phyloP scores from a whole-genome alignment of 2,888 invertebrate genomes.

The Thereva unica region DNA sequence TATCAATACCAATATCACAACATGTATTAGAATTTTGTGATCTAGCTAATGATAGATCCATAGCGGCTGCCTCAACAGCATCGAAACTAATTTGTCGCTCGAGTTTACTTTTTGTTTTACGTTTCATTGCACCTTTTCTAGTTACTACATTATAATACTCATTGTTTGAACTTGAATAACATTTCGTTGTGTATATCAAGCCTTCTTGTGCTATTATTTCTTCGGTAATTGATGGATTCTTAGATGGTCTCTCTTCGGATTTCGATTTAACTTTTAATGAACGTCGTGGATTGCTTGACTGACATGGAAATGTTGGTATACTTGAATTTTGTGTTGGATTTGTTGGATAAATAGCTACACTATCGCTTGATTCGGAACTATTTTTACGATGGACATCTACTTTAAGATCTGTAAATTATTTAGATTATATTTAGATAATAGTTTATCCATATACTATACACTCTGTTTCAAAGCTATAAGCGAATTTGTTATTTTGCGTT shows the following conservation, averaged over 20 bases:
- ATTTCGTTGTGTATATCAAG: slow-evolving; percentile 45
- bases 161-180: slow-evolving; percentile 9
- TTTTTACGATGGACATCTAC: slow-evolving; percentile 92
- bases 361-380: slow-evolving; percentile 85
- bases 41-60: slow-evolving; percentile 46
- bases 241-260: slow-evolving; percentile 38
- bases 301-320: slow-evolving; percentile 52
- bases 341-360: slow-evolving; percentile 63
- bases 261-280: slow-evolving; percentile 38
- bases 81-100: slow-evolving; percentile 55
- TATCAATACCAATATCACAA: slow-evolving; percentile 23
- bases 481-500: no score
- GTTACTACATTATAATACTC: slow-evolving; percentile 9
- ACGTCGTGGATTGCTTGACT: slow-evolving; percentile 48
- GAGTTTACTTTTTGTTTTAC: slow-evolving; percentile 42
- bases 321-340: slow-evolving; percentile 51
- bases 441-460: not conserved
- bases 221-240: slow-evolving; percentile 29
- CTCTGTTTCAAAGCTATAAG: not conserved
- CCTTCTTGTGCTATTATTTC: slow-evolving; percentile 21
- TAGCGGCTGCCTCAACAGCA: slow-evolving; percentile 43
- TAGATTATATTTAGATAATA: not conserved
- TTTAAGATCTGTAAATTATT: slow-evolving; percentile 70
- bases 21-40: slow-evolving; percentile 21
- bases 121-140: slow-evolving; percentile 16